These are phyloP conservation scores for Chelonia mydas DNA, from an alignment of 2,797 vertebrate genomes.

Conservation along the genomic window DNA sequence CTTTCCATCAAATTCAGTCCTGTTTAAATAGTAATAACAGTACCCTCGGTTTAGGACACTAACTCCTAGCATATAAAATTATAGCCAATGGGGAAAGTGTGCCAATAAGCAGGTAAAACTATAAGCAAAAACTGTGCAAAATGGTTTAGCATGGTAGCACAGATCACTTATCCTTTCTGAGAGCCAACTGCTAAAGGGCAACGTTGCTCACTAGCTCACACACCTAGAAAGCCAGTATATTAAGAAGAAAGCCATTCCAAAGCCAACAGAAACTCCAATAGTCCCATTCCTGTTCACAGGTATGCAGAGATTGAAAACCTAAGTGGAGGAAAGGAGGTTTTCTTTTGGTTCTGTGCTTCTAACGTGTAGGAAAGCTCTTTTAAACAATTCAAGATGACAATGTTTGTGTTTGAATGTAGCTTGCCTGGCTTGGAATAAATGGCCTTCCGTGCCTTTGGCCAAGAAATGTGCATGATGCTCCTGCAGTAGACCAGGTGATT, in stretches of 20 bases:
- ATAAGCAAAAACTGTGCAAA: not conserved
- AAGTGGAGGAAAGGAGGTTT: not conserved
- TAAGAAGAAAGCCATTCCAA: not conserved
- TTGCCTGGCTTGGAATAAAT: not conserved
- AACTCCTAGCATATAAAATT: not conserved
- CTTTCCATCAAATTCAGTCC: not conserved
- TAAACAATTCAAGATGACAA: not conserved
- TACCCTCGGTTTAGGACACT: not conserved
- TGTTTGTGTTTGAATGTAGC: not conserved
- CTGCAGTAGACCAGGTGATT: not conserved
- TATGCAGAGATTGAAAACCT: not conserved
- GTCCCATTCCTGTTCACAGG: not conserved
- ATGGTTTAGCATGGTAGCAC: not conserved
- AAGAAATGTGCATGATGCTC: not conserved
- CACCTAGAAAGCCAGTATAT: not conserved
- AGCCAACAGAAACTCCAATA: not conserved
- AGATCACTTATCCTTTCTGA: not conserved
- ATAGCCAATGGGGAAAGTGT: not conserved
- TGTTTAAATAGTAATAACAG: not conserved
- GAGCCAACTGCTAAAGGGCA: rapidly evolving
- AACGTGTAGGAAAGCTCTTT: not conserved
- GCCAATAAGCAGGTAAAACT: not conserved
- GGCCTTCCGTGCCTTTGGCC: not conserved
- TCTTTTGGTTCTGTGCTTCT: constrained; percentile 7
- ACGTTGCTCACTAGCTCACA: not conserved